These are phyloP conservation scores for Arremon aurantiirostris DNA, from an alignment of 2,797 vertebrate genomes.

Conservation along the genomic window DNA sequence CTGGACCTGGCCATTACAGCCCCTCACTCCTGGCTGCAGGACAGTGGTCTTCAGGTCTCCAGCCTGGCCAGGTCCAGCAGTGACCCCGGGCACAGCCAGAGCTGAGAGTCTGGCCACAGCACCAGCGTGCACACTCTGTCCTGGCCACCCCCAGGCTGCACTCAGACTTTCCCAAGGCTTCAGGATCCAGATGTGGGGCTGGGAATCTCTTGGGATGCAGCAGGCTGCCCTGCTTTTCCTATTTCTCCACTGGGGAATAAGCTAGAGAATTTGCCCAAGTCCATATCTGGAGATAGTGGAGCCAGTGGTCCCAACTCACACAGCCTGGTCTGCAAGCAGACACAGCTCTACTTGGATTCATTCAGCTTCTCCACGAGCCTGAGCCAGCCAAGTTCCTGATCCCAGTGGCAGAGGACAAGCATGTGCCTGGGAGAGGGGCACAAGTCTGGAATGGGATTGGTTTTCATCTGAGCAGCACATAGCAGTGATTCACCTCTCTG, in stretches of 20 bases:
- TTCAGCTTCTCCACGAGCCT: conserved; percentile 14
- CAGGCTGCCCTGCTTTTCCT: neutral
- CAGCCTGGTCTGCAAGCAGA: neutral
- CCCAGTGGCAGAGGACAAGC: neutral
- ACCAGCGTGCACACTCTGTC: fast-evolving
- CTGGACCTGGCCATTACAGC: fast-evolving
- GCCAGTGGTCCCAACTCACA: fast-evolving
- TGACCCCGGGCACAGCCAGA: fast-evolving
- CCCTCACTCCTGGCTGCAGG: neutral
- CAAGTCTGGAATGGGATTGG: conserved; percentile 18
- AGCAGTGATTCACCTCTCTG: conserved; percentile 38
- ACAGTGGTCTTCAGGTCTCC: neutral
- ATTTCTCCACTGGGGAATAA: neutral
- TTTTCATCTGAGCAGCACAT: conserved; percentile 72
- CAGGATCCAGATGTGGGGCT: neutral
- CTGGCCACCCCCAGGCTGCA: fast-evolving
- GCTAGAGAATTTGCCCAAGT: neutral
- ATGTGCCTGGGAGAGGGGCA: neutral
- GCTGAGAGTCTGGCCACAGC: fast-evolving
- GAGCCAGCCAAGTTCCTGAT: conserved; percentile 21
- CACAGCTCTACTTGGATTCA: neutral
- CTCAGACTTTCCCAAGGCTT: neutral
- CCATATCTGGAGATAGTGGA: neutral
- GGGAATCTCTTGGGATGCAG: neutral
- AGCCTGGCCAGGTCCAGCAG: neutral